Evolutionary conservation across 2,888 invertebrate genomes (phyloP).

Genomic region (Aricia artaxerxes): DNA sequence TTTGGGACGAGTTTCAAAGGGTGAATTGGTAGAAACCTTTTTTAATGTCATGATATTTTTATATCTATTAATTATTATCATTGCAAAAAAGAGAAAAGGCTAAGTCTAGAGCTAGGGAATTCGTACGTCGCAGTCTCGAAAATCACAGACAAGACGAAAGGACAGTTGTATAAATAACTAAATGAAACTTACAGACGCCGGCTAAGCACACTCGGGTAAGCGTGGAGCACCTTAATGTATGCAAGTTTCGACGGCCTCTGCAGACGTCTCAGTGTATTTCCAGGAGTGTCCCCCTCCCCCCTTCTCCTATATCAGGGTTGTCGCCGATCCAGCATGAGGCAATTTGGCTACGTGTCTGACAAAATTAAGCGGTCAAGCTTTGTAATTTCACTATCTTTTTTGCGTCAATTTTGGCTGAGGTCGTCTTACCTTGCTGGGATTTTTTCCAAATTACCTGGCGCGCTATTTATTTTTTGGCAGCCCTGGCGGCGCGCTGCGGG

Average conservation of each 20-base stretch:
- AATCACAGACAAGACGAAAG: constrained; percentile 1
- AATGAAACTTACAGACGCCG: constrained; percentile 6
- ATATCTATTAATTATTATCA: too few species aligned
- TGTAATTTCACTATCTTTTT: background rate
- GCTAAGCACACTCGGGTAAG: background rate
- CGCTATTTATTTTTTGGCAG: background rate
- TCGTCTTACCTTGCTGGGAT: background rate
- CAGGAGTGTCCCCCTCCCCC: background rate
- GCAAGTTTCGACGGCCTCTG: constrained; percentile 21
- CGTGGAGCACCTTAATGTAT: constrained; percentile 7
- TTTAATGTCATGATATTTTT: too few species aligned
- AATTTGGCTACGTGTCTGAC: background rate
- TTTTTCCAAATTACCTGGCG: background rate
- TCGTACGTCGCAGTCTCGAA: background rate
- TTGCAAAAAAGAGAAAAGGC: too few species aligned
- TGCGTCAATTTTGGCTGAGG: background rate
- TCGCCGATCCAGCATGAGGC: background rate
- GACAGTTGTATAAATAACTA: constrained; percentile 7
- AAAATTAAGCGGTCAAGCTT: background rate
- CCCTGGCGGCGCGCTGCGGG: background rate
- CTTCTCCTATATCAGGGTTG: background rate
- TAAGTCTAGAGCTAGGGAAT: background rate
- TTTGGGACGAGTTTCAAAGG: background rate
- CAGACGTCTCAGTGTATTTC: constrained; percentile 12
- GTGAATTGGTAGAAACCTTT: too few species aligned